phyloP scores from a whole-genome alignment of 2,797 vertebrate species.

The Sebastes hopkinsi region DNA sequence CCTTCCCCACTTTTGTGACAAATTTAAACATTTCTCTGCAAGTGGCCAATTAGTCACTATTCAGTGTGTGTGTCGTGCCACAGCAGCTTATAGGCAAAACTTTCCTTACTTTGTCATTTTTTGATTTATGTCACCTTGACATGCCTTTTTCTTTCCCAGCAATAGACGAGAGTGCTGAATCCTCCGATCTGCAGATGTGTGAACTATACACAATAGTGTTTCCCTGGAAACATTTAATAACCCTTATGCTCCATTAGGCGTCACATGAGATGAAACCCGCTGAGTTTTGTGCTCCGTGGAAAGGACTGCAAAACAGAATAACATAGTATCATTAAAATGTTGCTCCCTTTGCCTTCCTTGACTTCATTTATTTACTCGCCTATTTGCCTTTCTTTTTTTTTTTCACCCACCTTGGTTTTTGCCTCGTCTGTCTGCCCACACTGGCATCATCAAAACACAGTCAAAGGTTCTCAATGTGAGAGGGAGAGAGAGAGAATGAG shows the following conservation, averaged over 20 bases:
- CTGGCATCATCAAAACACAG: conserved; percentile 73
- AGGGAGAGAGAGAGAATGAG: conserved; percentile 27
- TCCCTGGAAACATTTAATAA: conserved; percentile 77
- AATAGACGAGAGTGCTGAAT: conserved; percentile 59
- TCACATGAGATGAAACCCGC: conserved; percentile 77
- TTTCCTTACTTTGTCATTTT: conserved; percentile 41
- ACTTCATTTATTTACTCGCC: conserved; percentile 75
- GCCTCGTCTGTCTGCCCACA: conserved; percentile 67
- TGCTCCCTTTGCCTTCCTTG: conserved; percentile 48
- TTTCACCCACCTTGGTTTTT: conserved; percentile 54
- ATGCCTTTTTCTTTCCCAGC: conserved; percentile 59
- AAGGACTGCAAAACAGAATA: conserved; percentile 65
- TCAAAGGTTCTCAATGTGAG: conserved; percentile 62
- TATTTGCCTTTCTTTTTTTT: conserved; percentile 57
- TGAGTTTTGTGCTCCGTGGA: conserved; percentile 50
- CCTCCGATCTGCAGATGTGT: conserved; percentile 65
- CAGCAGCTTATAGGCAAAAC: conserved; percentile 57
- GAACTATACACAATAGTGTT: conserved; percentile 58
- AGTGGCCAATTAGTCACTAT: conserved; percentile 73
- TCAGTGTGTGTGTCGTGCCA: conserved; percentile 46
- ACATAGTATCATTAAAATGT: conserved; percentile 79
- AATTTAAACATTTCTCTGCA: conserved; percentile 64
- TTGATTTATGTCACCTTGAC: conserved; percentile 73
- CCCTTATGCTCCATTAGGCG: conserved; percentile 79
- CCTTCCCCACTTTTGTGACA: conserved; percentile 59